Percentiles rank a stretch among this genome's conserved stretches.
phyloP scores from a whole-genome alignment of 2,113 vertebrate genomes.

The Stigmatopora nigra region DNA sequence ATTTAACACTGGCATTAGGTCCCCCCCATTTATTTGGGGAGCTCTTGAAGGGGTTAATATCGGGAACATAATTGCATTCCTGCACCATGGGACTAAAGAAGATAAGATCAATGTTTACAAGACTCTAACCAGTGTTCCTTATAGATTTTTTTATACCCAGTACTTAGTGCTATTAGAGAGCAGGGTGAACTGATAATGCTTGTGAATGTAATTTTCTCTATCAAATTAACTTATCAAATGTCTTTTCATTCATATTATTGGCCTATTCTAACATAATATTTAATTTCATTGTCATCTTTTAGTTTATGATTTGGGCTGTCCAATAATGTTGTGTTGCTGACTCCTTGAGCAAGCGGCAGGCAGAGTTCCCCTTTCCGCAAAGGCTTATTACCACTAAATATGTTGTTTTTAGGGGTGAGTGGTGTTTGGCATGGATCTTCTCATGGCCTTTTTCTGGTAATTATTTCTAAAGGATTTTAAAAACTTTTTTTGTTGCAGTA shows the following conservation, averaged over 20 bases:
- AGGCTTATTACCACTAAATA: too few relatives aligned
- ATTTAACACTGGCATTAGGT: constrained; percentile 53
- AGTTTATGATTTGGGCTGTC: too few relatives aligned
- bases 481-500: too few relatives aligned
- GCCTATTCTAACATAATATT: constrained; percentile 10
- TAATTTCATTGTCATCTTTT: constrained; percentile 5
- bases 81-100: constrained; percentile 42
- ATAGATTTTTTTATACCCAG: constrained; percentile 42
- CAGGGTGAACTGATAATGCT: constrained; percentile 9
- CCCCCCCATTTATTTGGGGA: constrained; percentile 50
- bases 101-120: constrained; percentile 60
- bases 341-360: too few relatives aligned
- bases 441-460: too few relatives aligned
- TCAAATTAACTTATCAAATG: constrained; percentile 28
- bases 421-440: too few relatives aligned
- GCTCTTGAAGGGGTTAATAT: constrained; percentile 59
- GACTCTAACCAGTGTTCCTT: constrained; percentile 44
- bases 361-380: too few relatives aligned
- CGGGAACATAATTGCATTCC: constrained; percentile 59
- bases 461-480: too few relatives aligned
- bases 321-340: too few relatives aligned
- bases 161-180: constrained; percentile 32
- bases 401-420: too few relatives aligned
- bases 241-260: constrained; percentile 22
- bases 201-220: constrained; percentile 33